Evolutionary conservation across 2,888 invertebrate genomes (phyloP).

Genomic region (Cryptocheilus praepositus): DNA sequence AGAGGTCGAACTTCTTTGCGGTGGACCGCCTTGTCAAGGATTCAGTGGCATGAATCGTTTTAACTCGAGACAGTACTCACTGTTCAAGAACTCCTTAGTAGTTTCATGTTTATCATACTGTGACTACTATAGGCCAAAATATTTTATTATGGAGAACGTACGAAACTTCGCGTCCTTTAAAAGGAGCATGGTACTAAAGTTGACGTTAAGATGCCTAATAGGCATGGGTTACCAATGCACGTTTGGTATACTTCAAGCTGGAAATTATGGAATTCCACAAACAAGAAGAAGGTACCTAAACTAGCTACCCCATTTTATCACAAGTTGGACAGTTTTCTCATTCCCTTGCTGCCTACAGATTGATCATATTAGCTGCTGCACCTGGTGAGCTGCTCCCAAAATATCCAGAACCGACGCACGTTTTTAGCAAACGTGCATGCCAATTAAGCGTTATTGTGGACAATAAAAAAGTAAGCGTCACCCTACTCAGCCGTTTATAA

Average conservation of each 20-base stretch:
- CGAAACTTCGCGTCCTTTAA: conserved; percentile 91
- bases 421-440: conserved; percentile 83
- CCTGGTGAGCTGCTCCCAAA: conserved; percentile 84
- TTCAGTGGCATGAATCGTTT: conserved; percentile 94
- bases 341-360: conserved; percentile 65
- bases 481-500: neutral
- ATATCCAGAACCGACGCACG: conserved; percentile 88
- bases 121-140: conserved; percentile 89
- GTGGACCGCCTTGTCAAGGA: conserved; percentile 93
- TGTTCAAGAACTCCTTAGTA: conserved; percentile 90
- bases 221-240: conserved; percentile 92
- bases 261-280: conserved; percentile 90
- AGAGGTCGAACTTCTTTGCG: conserved; percentile 89
- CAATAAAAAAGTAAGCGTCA: conserved; percentile 75
- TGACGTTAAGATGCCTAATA: conserved; percentile 84
- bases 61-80: conserved; percentile 88
- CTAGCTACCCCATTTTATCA: neutral
- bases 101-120: conserved; percentile 89
- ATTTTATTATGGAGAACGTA: conserved; percentile 90
- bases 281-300: conserved; percentile 80
- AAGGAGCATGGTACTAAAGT: conserved; percentile 86
- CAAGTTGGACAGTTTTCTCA: neutral
- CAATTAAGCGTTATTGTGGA: conserved; percentile 80
- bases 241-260: conserved; percentile 90
- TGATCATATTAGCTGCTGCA: conserved; percentile 88